phyloP scores from a whole-genome alignment of 2,888 invertebrate species.

The Eupithecia subfuscata region DNA sequence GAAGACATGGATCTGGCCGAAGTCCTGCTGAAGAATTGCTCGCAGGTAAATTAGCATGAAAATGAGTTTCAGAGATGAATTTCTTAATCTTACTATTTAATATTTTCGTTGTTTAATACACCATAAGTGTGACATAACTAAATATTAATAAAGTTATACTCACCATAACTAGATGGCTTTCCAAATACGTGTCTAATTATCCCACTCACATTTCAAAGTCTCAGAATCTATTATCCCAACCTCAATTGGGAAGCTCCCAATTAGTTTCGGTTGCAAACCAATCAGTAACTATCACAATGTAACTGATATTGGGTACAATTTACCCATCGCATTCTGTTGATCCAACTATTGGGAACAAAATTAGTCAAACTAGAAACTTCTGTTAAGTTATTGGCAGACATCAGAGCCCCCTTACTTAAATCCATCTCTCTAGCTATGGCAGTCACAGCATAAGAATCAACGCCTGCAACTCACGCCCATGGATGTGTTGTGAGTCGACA shows the following conservation, averaged over 20 bases:
- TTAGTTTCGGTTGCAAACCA: slow-evolving; percentile 7
- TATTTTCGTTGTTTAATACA: not conserved
- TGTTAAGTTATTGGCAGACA: not conserved
- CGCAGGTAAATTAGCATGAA: too few species aligned
- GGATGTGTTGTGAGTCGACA: too few species aligned
- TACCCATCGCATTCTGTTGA: not conserved
- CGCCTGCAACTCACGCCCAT: too few species aligned
- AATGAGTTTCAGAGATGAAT: too few species aligned
- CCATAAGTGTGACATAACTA: not conserved
- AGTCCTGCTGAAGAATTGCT: too few species aligned
- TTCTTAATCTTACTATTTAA: too few species aligned
- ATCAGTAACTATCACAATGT: slow-evolving; percentile 7
- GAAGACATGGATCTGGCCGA: too few species aligned
- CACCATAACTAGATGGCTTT: not conserved
- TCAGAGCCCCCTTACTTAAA: not conserved
- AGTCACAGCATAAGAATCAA: too few species aligned
- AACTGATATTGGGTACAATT: slow-evolving; percentile 6
- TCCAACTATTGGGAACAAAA: not conserved
- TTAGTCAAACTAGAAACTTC: not conserved
- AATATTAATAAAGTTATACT: not conserved
- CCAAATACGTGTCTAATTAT: slow-evolving; percentile 13
- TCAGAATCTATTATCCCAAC: slow-evolving; percentile 23
- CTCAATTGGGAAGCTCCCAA: slow-evolving; percentile 10
- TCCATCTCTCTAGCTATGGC: too few species aligned
- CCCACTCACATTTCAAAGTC: slow-evolving; percentile 17